These are phyloP conservation scores for Pemphigus obesinymphae DNA, from an alignment of 1,140 invertebrate genomes.

Conservation along the genomic window DNA sequence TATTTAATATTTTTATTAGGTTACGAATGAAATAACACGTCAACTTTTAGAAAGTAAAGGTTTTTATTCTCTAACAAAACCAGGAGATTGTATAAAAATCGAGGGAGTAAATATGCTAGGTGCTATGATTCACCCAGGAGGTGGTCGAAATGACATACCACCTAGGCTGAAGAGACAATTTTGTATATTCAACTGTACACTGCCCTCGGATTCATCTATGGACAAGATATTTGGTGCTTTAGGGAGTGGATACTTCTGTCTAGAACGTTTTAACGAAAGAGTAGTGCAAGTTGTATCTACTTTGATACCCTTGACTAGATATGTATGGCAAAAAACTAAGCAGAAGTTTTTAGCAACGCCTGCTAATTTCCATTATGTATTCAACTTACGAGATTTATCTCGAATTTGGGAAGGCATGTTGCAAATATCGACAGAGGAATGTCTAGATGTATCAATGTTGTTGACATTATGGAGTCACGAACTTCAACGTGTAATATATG, in stretches of 20 bases:
- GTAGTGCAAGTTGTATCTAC: constrained; percentile 74
- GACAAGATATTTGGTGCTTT: constrained; percentile 83
- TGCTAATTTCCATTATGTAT: constrained; percentile 97
- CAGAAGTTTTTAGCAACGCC: constrained; percentile 82
- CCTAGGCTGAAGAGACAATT: constrained; percentile 90
- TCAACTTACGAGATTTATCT: constrained; percentile 88
- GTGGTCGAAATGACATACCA: constrained; percentile 93
- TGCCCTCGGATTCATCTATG: constrained; percentile 76
- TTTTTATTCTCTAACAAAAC: constrained; percentile 94
- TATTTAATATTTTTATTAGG: too few species aligned
- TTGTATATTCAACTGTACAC: constrained; percentile 90
- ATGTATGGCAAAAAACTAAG: constrained; percentile 79
- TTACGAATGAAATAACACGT: constrained; percentile 92
- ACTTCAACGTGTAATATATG: constrained; percentile 83
- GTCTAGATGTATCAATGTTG: constrained; percentile 71
- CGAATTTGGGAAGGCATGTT: constrained; percentile 97
- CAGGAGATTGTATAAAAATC: constrained; percentile 89
- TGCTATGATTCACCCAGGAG: constrained; percentile 91
- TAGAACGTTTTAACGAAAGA: constrained; percentile 77
- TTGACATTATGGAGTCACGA: constrained; percentile 94
- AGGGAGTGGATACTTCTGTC: constrained; percentile 83
- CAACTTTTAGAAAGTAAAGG: constrained; percentile 95
- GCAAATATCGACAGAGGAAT: constrained; percentile 77
- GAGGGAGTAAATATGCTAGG: constrained; percentile 88
- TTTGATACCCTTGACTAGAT: constrained; percentile 79